phyloP scores from a whole-genome alignment of 2,888 invertebrate species.

The Eilema sororculum region DNA sequence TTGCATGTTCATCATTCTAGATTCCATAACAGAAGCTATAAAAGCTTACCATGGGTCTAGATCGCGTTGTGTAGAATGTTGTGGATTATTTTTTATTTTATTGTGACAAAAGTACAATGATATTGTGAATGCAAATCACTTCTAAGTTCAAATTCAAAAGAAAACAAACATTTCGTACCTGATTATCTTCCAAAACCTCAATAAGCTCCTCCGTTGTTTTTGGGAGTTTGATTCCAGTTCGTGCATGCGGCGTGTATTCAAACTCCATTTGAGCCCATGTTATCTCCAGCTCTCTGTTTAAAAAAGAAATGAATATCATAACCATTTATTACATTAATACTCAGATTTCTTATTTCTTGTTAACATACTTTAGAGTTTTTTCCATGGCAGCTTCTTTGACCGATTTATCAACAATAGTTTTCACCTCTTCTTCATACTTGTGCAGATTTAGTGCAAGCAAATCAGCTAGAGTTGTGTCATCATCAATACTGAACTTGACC shows the following conservation, averaged over 20 bases:
- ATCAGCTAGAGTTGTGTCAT: conserved; percentile 95
- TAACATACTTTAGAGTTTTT: conserved; percentile 90
- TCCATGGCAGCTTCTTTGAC: conserved; percentile 99
- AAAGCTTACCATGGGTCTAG: too few relatives aligned
- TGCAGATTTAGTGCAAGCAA: conserved; percentile 95
- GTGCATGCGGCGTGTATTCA: conserved; percentile 92
- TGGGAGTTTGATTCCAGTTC: conserved; percentile 92
- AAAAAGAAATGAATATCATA: neutral
- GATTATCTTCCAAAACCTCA: conserved; percentile 97
- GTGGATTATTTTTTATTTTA: too few relatives aligned
- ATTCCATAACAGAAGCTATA: too few relatives aligned
- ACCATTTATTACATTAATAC: neutral
- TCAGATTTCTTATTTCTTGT: neutral
- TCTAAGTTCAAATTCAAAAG: neutral
- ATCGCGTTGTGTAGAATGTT: too few relatives aligned
- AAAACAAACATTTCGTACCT: conserved; percentile 82
- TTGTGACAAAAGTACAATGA: neutral
- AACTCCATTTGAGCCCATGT: conserved; percentile 96
- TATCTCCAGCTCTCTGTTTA: conserved; percentile 90
- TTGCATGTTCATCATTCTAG: too few relatives aligned
- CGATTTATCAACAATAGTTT: conserved; percentile 97
- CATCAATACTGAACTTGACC: conserved; percentile 93
- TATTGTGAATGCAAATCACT: neutral
- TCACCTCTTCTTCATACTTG: conserved; percentile 97
- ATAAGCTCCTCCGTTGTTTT: conserved; percentile 95